Conservation (phyloP, 1,140 invertebrate genomes). For the Neodiprion pinetum region DNA sequence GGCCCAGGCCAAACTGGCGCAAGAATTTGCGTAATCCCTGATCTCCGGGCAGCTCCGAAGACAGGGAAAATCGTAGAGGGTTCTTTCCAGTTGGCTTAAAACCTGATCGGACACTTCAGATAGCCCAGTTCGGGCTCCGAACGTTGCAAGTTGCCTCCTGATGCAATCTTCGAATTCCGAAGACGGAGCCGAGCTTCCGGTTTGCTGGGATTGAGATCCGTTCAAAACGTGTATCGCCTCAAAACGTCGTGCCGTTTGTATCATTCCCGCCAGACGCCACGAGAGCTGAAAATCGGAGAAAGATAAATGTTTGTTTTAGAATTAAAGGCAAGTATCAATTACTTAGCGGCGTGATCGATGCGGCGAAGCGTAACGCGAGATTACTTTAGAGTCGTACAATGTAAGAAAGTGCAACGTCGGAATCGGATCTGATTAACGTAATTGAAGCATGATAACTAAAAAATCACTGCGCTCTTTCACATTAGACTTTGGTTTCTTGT, state of each 20-base stretch:
- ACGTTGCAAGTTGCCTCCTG: constrained; percentile 46
- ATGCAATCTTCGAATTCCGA: constrained; percentile 47
- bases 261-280: constrained; percentile 48
- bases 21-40: constrained; percentile 68
- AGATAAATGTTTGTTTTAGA: background rate
- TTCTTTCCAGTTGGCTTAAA: constrained; percentile 53
- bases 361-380: background rate
- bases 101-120: constrained; percentile 48
- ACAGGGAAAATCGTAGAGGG: constrained; percentile 79
- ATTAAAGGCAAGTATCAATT: too few relatives aligned
- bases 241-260: constrained; percentile 41
- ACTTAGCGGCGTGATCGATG: too few relatives aligned
- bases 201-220: constrained; percentile 30
- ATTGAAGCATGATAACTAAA: background rate
- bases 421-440: background rate
- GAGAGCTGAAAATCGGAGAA: constrained; percentile 37
- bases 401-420: background rate
- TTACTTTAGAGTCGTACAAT: background rate
- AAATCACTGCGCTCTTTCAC: background rate
- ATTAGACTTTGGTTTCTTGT: background rate
- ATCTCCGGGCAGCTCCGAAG: constrained; percentile 70
- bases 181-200: constrained; percentile 6
- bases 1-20: constrained; percentile 74
- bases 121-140: constrained; percentile 43
- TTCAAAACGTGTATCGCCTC: constrained; percentile 44